Percentiles rank a stretch among this genome's conserved stretches.
Conservation (phyloP, 2,113 vertebrate genomes). For the Chaetura pelagica region DNA sequence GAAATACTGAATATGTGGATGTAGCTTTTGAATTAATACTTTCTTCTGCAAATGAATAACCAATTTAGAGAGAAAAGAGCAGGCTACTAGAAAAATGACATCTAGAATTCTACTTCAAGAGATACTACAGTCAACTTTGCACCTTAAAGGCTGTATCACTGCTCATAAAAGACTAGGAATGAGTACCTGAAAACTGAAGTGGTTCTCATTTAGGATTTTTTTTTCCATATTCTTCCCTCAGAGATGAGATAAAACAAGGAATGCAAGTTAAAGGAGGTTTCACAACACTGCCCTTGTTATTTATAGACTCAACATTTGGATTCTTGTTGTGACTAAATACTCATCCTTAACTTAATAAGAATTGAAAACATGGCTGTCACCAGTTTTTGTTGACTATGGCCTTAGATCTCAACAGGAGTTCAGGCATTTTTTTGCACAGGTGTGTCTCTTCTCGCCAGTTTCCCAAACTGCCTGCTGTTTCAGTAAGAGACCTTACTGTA, state of each 20-base stretch:
- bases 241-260: neutral
- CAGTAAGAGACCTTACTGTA: neutral
- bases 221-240: neutral
- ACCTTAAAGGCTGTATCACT: neutral
- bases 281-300: neutral
- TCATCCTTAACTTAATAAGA: neutral
- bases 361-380: neutral
- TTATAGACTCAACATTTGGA: neutral
- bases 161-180: neutral
- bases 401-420: neutral
- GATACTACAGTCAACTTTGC: neutral
- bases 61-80: neutral
- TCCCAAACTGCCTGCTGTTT: neutral
- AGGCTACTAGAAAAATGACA: neutral
- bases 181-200: neutral
- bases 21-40: neutral
- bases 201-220: neutral
- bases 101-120: neutral
- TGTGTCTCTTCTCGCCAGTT: neutral
- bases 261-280: neutral
- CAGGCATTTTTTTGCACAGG: neutral
- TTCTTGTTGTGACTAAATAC: neutral
- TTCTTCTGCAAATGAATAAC: neutral
- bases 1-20: neutral
- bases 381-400: neutral